Evolutionary conservation across 2,113 vertebrate species (phyloP).

Genomic region (Megaptera novaeangliae): DNA sequence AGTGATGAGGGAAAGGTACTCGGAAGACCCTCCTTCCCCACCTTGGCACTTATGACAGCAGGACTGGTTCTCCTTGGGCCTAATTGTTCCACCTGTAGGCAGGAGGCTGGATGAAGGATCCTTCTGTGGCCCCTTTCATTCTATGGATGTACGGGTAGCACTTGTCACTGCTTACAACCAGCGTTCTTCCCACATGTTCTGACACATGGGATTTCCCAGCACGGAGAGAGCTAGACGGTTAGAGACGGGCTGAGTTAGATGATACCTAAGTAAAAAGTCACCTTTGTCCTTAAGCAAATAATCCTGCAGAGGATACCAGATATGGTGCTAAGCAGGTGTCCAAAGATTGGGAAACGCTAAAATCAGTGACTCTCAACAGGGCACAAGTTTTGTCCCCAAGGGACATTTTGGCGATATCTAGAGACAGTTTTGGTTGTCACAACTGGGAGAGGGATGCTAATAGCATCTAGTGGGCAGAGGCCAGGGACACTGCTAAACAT

Average conservation of each 20-base stretch:
- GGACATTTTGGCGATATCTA: not conserved
- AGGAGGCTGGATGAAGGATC: not conserved
- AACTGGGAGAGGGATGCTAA: not conserved
- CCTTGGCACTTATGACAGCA: not conserved
- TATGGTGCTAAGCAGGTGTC: not conserved
- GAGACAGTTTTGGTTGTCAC: not conserved
- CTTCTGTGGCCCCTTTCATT: not conserved
- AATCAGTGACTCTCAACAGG: not conserved
- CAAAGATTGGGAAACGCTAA: not conserved
- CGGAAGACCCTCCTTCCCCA: not conserved
- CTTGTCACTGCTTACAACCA: rapidly evolving
- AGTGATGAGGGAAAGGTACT: not conserved
- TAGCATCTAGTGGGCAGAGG: not conserved
- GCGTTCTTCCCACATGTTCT: too few relatives aligned
- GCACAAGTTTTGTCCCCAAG: not conserved
- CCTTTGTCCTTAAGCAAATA: not conserved
- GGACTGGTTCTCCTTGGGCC: not conserved
- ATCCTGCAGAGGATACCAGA: not conserved
- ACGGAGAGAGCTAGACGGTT: not conserved
- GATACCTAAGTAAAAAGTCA: not conserved
- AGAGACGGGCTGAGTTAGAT: not conserved
- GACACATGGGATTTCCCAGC: rapidly evolving
- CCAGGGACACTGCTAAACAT: not conserved
- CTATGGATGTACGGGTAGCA: rapidly evolving
- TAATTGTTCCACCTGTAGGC: not conserved